These are phyloP conservation scores for Bombus ignitus DNA, from an alignment of 1,140 invertebrate species.

Conservation along the genomic window DNA sequence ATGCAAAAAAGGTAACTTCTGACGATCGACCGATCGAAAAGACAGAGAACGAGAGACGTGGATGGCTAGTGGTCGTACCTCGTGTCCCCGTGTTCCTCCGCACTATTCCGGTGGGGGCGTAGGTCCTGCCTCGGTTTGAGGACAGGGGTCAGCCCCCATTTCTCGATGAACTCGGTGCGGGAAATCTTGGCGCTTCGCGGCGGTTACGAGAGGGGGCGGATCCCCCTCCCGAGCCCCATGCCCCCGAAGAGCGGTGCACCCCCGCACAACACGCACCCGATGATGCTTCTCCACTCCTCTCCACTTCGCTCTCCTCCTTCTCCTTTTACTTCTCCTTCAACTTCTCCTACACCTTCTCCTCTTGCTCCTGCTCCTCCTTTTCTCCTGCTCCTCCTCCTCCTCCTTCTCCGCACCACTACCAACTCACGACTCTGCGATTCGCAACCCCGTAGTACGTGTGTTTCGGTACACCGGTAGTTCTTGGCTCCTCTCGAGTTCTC, in stretches of 20 bases:
- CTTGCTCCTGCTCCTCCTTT: constrained; percentile 10
- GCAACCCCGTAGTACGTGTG: constrained; percentile 28
- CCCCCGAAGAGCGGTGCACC: constrained; percentile 75
- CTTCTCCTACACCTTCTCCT: constrained; percentile 7
- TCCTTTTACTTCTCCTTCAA: neutral
- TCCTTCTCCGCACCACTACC: neutral
- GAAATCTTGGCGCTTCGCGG: constrained; percentile 91
- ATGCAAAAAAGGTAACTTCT: constrained; percentile 40
- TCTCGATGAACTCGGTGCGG: constrained; percentile 96
- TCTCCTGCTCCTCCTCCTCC: neutral
- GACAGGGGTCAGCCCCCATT: constrained; percentile 97
- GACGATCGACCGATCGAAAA: constrained; percentile 16
- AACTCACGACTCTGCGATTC: neutral
- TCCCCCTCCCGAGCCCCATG: constrained; percentile 83
- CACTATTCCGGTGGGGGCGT: constrained; percentile 87
- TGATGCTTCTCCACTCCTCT: constrained; percentile 70
- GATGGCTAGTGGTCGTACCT: constrained; percentile 82
- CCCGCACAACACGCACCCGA: constrained; percentile 74
- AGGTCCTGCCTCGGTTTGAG: constrained; percentile 96
- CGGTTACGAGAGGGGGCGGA: constrained; percentile 83
- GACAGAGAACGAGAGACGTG: constrained; percentile 38
- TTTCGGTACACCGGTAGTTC: constrained; percentile 1
- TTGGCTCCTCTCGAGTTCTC: constrained; percentile 20
- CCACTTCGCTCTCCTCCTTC: constrained; percentile 33
- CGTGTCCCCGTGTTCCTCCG: constrained; percentile 87